Evolutionary conservation across 2,797 vertebrate species (phyloP).

Genomic region (Arrhamphus sclerolepis): DNA sequence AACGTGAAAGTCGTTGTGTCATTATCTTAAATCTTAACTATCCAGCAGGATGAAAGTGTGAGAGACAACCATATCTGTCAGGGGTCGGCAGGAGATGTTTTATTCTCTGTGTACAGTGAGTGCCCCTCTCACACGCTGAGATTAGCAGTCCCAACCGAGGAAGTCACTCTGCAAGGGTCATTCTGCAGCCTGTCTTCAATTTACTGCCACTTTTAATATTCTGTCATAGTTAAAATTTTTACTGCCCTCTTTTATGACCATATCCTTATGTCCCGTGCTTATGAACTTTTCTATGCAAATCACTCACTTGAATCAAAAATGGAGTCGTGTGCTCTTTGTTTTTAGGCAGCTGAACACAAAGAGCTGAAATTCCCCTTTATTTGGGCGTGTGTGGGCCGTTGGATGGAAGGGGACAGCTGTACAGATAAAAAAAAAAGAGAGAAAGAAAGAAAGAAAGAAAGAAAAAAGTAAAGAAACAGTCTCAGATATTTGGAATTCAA

Average conservation of each 20-base stretch:
- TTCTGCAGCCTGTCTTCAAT: slow-evolving; percentile 77
- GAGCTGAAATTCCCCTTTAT: slow-evolving; percentile 12
- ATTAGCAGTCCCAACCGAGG: slow-evolving; percentile 69
- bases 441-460: slow-evolving; percentile 66
- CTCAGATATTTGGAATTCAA: slow-evolving; percentile 74
- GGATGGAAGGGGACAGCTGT: slow-evolving; percentile 71
- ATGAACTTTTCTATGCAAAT: slow-evolving; percentile 88
- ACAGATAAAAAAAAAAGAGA: slow-evolving; percentile 57
- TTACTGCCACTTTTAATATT: slow-evolving; percentile 86
- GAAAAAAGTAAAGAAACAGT: slow-evolving; percentile 57
- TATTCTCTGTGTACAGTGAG: slow-evolving; percentile 80
- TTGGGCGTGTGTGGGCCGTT: slow-evolving; percentile 38
- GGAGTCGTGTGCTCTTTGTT: slow-evolving; percentile 59
- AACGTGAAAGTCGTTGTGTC: slow-evolving; percentile 80
- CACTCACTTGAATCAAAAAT: slow-evolving; percentile 74
- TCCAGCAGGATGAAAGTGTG: slow-evolving; percentile 71
- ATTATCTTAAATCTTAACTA: slow-evolving; percentile 83
- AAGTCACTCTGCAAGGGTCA: slow-evolving; percentile 77
- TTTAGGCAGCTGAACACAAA: slow-evolving; percentile 48
- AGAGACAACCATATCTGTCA: slow-evolving; percentile 80
- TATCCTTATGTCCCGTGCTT: slow-evolving; percentile 84
- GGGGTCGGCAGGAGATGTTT: slow-evolving; percentile 69
- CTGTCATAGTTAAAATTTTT: slow-evolving; percentile 84
- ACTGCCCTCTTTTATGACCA: slow-evolving; percentile 79
- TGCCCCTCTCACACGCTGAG: slow-evolving; percentile 59